Evolutionary conservation across 2,888 invertebrate species (phyloP).

Genomic region (Rugalucina vietnamica): DNA sequence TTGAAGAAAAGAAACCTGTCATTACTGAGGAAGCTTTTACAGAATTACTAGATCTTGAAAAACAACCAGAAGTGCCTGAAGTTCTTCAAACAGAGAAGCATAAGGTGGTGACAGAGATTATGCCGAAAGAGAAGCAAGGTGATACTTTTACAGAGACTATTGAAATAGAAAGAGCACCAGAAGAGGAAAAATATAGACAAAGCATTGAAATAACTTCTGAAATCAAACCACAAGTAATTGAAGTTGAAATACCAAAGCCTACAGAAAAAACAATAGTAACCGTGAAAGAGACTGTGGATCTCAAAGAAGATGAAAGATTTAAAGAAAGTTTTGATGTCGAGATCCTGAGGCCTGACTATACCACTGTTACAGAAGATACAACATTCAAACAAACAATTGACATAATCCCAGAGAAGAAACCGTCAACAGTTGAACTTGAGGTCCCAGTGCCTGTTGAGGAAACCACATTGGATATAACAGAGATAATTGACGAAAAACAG

Average conservation of each 20-base stretch:
- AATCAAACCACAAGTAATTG: slow-evolving; percentile 23
- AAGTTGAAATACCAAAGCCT: slow-evolving; percentile 49
- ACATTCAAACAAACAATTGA: background rate
- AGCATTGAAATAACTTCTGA: slow-evolving; percentile 18
- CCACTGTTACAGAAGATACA: background rate
- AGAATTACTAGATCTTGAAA: background rate
- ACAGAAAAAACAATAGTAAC: slow-evolving; percentile 49
- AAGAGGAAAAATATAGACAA: slow-evolving; percentile 22
- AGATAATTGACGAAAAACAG: background rate
- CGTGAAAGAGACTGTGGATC: slow-evolving; percentile 51
- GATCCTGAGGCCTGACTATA: background rate
- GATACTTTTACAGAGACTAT: slow-evolving; percentile 54
- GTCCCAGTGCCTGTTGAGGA: background rate
- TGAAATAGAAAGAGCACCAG: slow-evolving; percentile 27
- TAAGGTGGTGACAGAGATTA: slow-evolving; percentile 52
- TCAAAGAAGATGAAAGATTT: slow-evolving; percentile 31
- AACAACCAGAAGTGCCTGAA: background rate
- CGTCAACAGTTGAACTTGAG: background rate
- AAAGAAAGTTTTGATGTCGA: slow-evolving; percentile 26
- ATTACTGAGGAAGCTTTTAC: background rate
- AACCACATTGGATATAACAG: background rate
- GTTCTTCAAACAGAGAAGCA: slow-evolving; percentile 12
- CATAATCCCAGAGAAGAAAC: background rate
- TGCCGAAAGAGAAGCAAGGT: background rate
- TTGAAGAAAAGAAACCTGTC: background rate